Evolutionary conservation across 2,888 invertebrate species (phyloP), one percentile per base, ranked within the genome.

Genomic region (Malthinus flaveolus): DNA sequence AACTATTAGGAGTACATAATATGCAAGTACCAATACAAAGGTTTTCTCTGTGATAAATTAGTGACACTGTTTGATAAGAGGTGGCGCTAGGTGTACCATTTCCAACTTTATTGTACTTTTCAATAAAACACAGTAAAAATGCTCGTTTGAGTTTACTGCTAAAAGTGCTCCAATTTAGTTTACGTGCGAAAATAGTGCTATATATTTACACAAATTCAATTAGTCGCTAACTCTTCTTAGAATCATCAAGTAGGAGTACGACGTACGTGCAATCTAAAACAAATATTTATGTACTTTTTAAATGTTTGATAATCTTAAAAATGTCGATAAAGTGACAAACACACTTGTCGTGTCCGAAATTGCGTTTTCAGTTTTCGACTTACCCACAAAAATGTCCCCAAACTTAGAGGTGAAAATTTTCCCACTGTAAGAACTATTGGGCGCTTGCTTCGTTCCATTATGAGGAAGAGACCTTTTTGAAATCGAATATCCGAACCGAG

Each of bases 301-400:
- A n/a, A n/a, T n/a, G n/a, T n/a, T n/a, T n/a, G n/a, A n/a, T n/a
- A n/a, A n/a, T n/a, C n/a, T n/a, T n/a, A n/a, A n/a, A n/a, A n/a
- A n/a, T n/a, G n/a, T 35, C 9, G 10, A 35, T 3, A 10, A 35
- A 4, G 35, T 10, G 10, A 10, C 5, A 4, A 10, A 9, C 10
- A 9, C 10, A 9, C 35, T 35, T n/a, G n/a, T n/a, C n/a, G n/a
- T n/a, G n/a, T n/a, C n/a, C n/a, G n/a, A n/a, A n/a, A n/a, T n/a
- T n/a, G n/a, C 33, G 45, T 44, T 45, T 31, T 58, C 39, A 6
- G 52, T 39, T 52, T 53, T 32, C 34, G 48, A 71, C 78, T 75
- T 66, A 81, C 82, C 77, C 78, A 79, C 45, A 81, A 67, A 65
- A 80, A 82, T 7, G 82, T 81, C 49, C 77, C 73, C 3, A 82